Base-by-base conservation (phyloP, 2,797 vertebrate species). In the Phrynocephalus vlangalii region DNA sequence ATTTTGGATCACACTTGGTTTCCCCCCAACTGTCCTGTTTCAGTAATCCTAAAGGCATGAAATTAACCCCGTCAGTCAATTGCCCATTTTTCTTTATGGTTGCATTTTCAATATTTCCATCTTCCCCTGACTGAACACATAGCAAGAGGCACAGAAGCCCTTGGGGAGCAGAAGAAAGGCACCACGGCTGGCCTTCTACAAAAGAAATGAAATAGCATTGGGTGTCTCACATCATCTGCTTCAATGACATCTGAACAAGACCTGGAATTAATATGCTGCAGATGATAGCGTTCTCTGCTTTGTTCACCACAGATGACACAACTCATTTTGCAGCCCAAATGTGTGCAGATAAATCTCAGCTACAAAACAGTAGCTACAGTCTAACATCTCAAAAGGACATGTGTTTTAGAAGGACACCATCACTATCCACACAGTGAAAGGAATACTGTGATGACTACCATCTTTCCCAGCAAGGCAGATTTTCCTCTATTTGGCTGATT, bases 141-240 rank as follows among this genome's bases (percentile, higher is more conserved):
- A 88, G 28, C 52, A 84, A 66, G 76, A 79, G 52, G 38, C 73
- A 84, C 18, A 79, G 56, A 88, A 79, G 44, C 38, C 82, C 82
- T 78, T 79, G 60, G 76, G 52, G 77, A 67, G 16, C 13, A 30
- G 44, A 50, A 84, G 68, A 3, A 30, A 84, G 73, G n/a, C 15
- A 80, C 66, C 73, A 73, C 6, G 56, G 44, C 20, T 73, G 52
- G n/a, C 20, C 5, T 79, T 38, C 77, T 73, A 72, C 52, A 52
- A 80, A 88, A 79, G 87, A 79, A 71, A 84, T 80, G 66, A 84
- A 88, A 84, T 50, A 84, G 76, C 87, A 72, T 26, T 88, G 76
- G 68, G 56, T 80, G 72, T 79, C 67, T 79, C 68, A 88, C n/a
- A 50, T 16, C 73, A 83, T 79, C 68, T 84, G 87, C 68, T 83